Evolutionary conservation across 2,113 vertebrate species (phyloP).

Genomic region (Helogale parvula): DNA sequence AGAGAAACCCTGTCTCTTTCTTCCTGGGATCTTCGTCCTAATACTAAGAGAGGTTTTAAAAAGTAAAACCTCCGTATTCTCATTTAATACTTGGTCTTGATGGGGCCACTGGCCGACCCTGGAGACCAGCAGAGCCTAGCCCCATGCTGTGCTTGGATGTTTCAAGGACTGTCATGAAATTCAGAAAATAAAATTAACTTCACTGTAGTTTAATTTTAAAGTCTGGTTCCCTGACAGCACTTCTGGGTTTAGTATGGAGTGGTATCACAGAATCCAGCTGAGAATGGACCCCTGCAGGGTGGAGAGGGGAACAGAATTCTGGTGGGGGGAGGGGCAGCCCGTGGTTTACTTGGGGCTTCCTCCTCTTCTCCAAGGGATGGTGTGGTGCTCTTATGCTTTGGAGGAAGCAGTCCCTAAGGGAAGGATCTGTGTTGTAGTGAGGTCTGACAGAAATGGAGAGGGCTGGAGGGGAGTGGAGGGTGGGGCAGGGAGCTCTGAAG

Average conservation of each 20-base stretch:
- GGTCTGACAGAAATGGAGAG: neutral
- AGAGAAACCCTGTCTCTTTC: neutral
- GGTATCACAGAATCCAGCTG: neutral
- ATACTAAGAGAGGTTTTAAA: neutral
- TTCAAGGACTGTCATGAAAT: neutral
- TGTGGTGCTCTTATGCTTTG: accelerated
- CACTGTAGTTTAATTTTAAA: neutral
- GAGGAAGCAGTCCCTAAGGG: neutral
- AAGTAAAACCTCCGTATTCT: neutral
- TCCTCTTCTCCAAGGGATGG: neutral
- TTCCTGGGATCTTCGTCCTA: neutral
- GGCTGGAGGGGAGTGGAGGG: too few relatives aligned
- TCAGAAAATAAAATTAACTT: conserved; percentile 22
- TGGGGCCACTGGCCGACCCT: neutral
- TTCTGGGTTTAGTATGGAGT: neutral
- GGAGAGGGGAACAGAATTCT: neutral
- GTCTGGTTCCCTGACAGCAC: neutral
- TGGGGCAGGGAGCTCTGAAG: neutral
- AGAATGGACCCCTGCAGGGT: neutral
- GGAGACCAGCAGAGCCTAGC: neutral
- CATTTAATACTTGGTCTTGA: neutral
- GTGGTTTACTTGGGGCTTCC: too few relatives aligned
- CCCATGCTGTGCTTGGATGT: neutral
- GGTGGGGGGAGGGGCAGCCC: neutral
- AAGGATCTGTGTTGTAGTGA: neutral